Conservation (phyloP, 2,888 invertebrate species). For the Endotricha flammealis region DNA sequence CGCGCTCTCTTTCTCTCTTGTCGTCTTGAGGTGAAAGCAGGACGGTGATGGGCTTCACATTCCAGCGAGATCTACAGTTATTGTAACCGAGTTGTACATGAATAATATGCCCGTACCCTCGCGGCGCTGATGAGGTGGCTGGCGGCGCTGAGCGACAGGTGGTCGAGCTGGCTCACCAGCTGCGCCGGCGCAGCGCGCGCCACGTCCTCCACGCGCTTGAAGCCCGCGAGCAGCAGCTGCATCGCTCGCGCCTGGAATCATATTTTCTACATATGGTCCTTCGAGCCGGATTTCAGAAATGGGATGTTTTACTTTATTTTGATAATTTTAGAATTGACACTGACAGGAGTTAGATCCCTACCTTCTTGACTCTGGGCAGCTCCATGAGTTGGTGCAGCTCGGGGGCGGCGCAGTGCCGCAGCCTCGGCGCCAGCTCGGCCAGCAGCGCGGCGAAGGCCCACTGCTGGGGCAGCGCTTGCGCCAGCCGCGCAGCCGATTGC, state of each 20-base stretch:
- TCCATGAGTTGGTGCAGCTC: conserved; percentile 91
- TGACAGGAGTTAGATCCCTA: too few species aligned
- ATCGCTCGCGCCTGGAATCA: conserved; percentile 88
- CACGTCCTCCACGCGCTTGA: conserved; percentile 84
- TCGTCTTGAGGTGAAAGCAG: too few species aligned
- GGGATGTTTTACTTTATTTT: too few species aligned
- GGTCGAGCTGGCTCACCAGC: conserved; percentile 81
- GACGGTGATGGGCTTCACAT: too few species aligned
- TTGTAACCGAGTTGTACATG: background rate
- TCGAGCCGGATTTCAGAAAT: too few species aligned
- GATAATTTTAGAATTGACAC: too few species aligned
- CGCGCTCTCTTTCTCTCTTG: too few species aligned
- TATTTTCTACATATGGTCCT: too few species aligned
- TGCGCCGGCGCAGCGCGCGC: conserved; percentile 83
- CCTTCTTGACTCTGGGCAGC: conserved; percentile 90
- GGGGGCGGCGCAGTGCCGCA: conserved; percentile 88
- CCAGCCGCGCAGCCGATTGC: conserved; percentile 86
- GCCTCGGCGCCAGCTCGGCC: conserved; percentile 82
- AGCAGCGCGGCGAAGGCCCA: conserved; percentile 91
- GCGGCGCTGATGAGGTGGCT: conserved; percentile 91
- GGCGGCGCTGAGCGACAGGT: conserved; percentile 85
- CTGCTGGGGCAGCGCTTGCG: conserved; percentile 86
- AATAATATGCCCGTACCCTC: conserved; percentile 78
- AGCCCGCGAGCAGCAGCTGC: conserved; percentile 91
- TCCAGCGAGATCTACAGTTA: too few species aligned